Evolutionary conservation across 2,888 invertebrate genomes (phyloP), one percentile per base, ranked within the genome.

Genomic region (Ophion ventricosus): DNA sequence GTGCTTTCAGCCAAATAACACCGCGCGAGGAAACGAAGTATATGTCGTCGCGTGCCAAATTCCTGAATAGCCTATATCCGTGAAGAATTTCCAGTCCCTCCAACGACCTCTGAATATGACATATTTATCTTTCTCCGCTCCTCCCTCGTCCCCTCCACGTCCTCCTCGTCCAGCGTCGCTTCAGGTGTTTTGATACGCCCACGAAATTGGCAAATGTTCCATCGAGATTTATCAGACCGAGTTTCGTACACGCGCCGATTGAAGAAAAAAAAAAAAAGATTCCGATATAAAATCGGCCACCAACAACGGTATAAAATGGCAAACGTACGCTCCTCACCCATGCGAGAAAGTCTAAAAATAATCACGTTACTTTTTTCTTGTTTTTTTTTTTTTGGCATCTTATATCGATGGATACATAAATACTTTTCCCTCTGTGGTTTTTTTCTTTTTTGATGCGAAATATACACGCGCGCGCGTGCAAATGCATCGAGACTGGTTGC

Each of bases 1-100:
- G 59, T 79, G 54, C 72, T 79, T 76, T 69, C 56, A 29, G 73
- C 59, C 26, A 69, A 77, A 82, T 35, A 56, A n/a, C 57, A 54
- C 25, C 4, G 17, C 14, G 49, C 49, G 49, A 49, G 49, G 14
- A 49, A 72, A 66, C 57, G 64, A 59, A 69, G 29, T 25, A 67
- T 57, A 56, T 25, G 67, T 43, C 56, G 61, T 61, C 82, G 72
- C 70, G 54, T 82, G 84, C 84, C 82, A 84, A 82, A 84, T 84
- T 82, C 82, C 61, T 61, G 61, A 78, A 81, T 40, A 61, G 74
- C 20, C 67, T 57, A 73, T 83, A 82, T 73, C 54, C 66, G 20
- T 59, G 25, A 72, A 54, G 49, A 78, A 78, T 82, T 67, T 67
- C 70, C 49, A 70, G 63, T 35, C 59, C 35, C 73, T 63, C n/a